Base-by-base conservation (phyloP, 1,140 invertebrate genomes). In the Solenopsis invicta region DNA sequence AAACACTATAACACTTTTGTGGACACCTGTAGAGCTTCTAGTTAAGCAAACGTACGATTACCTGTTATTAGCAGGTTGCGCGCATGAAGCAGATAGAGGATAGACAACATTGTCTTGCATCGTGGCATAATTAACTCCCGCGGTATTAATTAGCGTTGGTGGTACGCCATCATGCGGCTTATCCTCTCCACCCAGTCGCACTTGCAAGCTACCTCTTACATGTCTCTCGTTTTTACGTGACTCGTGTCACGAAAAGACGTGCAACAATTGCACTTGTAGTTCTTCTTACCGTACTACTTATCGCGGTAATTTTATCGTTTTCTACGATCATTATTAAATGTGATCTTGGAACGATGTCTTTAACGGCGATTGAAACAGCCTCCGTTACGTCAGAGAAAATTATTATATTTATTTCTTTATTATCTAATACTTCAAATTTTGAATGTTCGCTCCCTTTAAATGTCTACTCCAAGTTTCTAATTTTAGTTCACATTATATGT, bases 81-180 rank as follows among this genome's bases (percentile, higher is more conserved):
- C n/a, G 56, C 48, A 75, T 16, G 64, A 34, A 29, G 52, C 54
- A 59, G 34, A 81, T 85, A 64, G 64, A 88, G 50, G 45, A 69
- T 75, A 78, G 77, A 85, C 82, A 85, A 89, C 86, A 80, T 85
- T 89, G 87, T 87, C 77, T 86, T 21, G 18, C 69, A 69, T 67
- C 48, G 75, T 52, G 54, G 72, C 69, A 89, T 91, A 91, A 92
- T 87, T 91, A 92, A 87, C 74, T 82, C 61, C 52, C 67, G 61
- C 10, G 52, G 59, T 82, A 89, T 89, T 89, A 92, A 90, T 92
- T 90, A 91, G 81, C 48, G 62, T 21, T 50, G 61, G 18, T 54
- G 56, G 37, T 54, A 50, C 34, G 45, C 54, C 48, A 13, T 59
- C 34, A 16, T 37, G 59, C 21, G 34, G 69, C 48, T 85, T 34